Evolutionary conservation across 2,113 vertebrate genomes (phyloP), one percentile per base, ranked within the genome.

Genomic region (Chloebia gouldiae): DNA sequence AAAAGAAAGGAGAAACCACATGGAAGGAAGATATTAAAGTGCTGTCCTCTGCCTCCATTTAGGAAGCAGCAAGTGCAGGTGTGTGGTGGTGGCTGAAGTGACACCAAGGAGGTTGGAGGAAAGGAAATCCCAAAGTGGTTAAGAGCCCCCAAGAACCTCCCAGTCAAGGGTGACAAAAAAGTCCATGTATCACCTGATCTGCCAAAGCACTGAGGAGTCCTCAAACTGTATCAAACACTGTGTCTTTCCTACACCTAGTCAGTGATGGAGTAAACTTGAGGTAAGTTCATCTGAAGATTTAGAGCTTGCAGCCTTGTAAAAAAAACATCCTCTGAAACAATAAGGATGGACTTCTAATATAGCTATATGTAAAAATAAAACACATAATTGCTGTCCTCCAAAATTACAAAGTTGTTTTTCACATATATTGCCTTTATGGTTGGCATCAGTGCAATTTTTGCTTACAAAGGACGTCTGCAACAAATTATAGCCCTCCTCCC

Each of bases 151-250:
- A 4, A 30, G 13, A 54, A 81, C 20, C 1, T 4, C 28, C 65
- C 39, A 40, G 50, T 14, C 30, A 64, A 8, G 7, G 1, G 13
- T 28, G 51, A 42, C 13, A 39, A 80, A 4, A 40, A 66, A 25
- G 4, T 33, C 39, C 2, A 2, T 3, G 0, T 0, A 7, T 15
- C 21, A n/a, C 27, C 60, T 72, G 33, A 59, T 2, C 39, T 31
- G 18, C 24, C 59, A 61, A 44, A 49, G 19, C n/a, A 40, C 40
- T 11, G 6, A 76, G 53, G 14, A 53, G 30, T 7, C 44, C 53
- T 47, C 63, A 33, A 51, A 31, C 15, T 12, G 5, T 4, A 5
- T 21, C 61, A 66, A 77, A 65, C 12, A 19, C 8, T 9, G 24
- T 54, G 27, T 9, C 27, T 71, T 64, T 31, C 50, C 25, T 31